Base-by-base conservation (phyloP, 1,140 invertebrate species). In the Psix sp. region DNA sequence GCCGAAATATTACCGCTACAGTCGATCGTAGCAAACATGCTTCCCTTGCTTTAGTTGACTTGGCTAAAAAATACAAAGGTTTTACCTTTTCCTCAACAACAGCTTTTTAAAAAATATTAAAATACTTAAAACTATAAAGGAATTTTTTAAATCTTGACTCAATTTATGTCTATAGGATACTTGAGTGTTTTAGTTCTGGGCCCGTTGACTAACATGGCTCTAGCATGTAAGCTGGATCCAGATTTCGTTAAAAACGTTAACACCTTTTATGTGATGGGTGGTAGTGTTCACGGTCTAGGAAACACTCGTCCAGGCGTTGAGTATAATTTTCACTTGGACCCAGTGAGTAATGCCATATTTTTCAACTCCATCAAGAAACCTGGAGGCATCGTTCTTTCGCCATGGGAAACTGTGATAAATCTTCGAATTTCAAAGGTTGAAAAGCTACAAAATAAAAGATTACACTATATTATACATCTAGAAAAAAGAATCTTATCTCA, bases 301-400 rank as follows among this genome's bases (percentile, higher is more conserved):
- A 90, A 91, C 46, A 72, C 82, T 2, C 73, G 70, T 7, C 81
- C 88, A 0, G 87, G 88, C 6, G 85, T 89, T 0, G 92, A 94
- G 81, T 93, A 90, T 76, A 94, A 94, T 81, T 93, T 93, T 72
- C 78, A 80, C 11, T 76, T 81, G 42, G 92, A 93, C 76, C 91
- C 92, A 1, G 90, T 91, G 77, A 89, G 91, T 9, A 90, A 91
- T 39, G 84, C 81, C 38, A 88, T 93, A 15, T 87, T 90, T 3
- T 77, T 93, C 0, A 88, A 87, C 43, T 43, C 71, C 0, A 82
- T 79, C 2, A 76, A 60, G 1, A 81, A 77, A 43, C 66, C 39
- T n/a, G 54, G 36, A 7, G 72, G 74, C 0, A 52, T 78, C 13
- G 43, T 80, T 26, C 57, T 91, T 17, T 45, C 87, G 0, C 88